These are phyloP conservation scores for Aphaenogaster rudis DNA, from an alignment of 1,140 invertebrate species.

Conservation along the genomic window DNA sequence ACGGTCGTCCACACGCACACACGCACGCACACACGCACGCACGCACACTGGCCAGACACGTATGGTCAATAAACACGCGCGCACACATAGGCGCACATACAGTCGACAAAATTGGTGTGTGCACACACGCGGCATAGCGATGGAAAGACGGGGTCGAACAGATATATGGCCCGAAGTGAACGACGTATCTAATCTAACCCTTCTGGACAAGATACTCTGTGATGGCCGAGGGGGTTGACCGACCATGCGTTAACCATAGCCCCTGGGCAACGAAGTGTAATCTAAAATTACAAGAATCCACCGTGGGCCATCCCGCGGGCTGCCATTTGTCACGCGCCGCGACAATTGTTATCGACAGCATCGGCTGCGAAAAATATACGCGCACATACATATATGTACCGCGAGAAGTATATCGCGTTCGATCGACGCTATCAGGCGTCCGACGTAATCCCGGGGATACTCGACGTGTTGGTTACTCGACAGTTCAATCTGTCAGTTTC, in stretches of 20 bases:
- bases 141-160: slow-evolving; percentile 81
- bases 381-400: not conserved
- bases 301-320: slow-evolving; percentile 1
- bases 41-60: slow-evolving; percentile 1
- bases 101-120: not conserved
- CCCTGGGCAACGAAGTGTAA: slow-evolving; percentile 72
- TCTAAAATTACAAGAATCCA: slow-evolving; percentile 79
- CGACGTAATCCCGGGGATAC: slow-evolving; percentile 14
- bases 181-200: slow-evolving; percentile 87
- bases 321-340: slow-evolving; percentile 68
- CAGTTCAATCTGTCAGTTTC: not conserved
- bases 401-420: slow-evolving; percentile 1
- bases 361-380: slow-evolving; percentile 40
- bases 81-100: slow-evolving; percentile 25
- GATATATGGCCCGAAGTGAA: slow-evolving; percentile 84
- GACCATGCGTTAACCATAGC: slow-evolving; percentile 76
- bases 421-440: slow-evolving; percentile 1
- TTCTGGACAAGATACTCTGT: slow-evolving; percentile 84
- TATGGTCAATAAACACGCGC: slow-evolving; percentile 83
- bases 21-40: slow-evolving; percentile 70
- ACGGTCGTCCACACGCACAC: slow-evolving; percentile 64
- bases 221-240: slow-evolving; percentile 75
- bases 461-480: slow-evolving; percentile 1
- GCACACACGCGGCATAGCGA: slow-evolving; percentile 68
- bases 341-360: slow-evolving; percentile 74